A percentile compares a stretch with the other conserved stretches of the same genome.
These are phyloP conservation scores for Artibeus lituratus DNA, from an alignment of 2,797 vertebrate species.

Conservation along the genomic window DNA sequence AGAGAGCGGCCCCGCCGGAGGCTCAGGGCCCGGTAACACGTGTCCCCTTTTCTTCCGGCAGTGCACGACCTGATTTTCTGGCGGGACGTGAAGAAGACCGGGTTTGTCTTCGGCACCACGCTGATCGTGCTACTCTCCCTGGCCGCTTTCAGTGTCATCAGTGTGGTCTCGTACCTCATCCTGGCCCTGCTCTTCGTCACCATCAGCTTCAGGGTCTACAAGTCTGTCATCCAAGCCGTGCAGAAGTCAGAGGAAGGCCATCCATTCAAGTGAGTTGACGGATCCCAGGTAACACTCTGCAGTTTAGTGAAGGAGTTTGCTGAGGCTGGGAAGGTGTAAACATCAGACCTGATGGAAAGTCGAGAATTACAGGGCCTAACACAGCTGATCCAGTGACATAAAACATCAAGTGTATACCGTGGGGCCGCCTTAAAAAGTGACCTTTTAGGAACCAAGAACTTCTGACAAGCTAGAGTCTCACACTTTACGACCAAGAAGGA, in stretches of 20 bases:
- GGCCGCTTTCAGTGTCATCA: conserved; percentile 95
- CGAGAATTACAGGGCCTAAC: background rate
- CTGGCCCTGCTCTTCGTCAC: conserved; percentile 93
- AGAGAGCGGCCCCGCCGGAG: background rate
- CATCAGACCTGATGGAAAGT: background rate
- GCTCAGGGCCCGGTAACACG: background rate
- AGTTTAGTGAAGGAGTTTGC: background rate
- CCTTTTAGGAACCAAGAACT: background rate
- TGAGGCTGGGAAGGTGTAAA: background rate
- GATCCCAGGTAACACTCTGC: background rate
- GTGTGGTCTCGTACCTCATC: conserved; percentile 92
- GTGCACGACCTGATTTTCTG: conserved; percentile 92
- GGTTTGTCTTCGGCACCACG: conserved; percentile 89
- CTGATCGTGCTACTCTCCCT: conserved; percentile 92
- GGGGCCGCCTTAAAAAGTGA: background rate
- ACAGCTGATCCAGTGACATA: background rate
- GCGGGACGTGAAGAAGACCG: conserved; percentile 93
- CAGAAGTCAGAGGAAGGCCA: conserved; percentile 93
- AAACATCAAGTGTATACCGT: background rate
- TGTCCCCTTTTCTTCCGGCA: conserved; percentile 69
- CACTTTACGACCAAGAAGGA: background rate
- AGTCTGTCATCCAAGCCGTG: conserved; percentile 93
- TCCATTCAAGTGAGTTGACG: conserved; percentile 91
- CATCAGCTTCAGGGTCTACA: conserved; percentile 96
- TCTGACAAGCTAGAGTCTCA: background rate